Evolutionary conservation across 2,797 vertebrate genomes (phyloP).

Genomic region (Meda fulgida): DNA sequence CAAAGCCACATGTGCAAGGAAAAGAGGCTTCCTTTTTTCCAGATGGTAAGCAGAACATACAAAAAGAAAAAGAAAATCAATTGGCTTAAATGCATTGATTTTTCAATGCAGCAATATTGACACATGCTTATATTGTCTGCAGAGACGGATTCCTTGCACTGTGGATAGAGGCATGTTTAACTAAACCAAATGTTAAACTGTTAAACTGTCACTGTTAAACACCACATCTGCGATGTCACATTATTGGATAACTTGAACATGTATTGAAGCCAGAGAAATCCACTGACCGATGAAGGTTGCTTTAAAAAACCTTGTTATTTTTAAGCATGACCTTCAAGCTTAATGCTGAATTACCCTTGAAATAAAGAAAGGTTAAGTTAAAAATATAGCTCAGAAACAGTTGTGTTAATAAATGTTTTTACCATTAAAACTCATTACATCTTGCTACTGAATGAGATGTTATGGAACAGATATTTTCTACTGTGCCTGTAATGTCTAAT

Average conservation of each 20-base stretch:
- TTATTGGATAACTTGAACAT: conserved; percentile 21
- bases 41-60: conserved; percentile 2
- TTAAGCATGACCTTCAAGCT: conserved; percentile 1
- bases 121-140: conserved; percentile 29
- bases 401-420: not conserved
- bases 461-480: not conserved
- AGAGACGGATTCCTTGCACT: not conserved
- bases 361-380: not conserved
- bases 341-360: not conserved
- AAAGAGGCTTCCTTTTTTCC: not conserved
- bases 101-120: conserved; percentile 31
- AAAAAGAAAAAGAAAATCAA: not conserved
- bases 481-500: not conserved
- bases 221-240: not conserved
- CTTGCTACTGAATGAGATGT: not conserved
- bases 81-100: conserved; percentile 45
- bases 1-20: conserved; percentile 12
- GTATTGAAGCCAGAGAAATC: not conserved
- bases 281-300: not conserved
- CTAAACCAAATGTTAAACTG: not conserved
- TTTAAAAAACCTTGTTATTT: conserved; percentile 1
- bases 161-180: conserved; percentile 7
- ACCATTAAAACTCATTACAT: not conserved
- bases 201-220: conserved; percentile 12
- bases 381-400: not conserved